Evolutionary conservation across 2,888 invertebrate species (phyloP), one percentile per base, ranked within the genome.

Genomic region (Melanostoma scalare): DNA sequence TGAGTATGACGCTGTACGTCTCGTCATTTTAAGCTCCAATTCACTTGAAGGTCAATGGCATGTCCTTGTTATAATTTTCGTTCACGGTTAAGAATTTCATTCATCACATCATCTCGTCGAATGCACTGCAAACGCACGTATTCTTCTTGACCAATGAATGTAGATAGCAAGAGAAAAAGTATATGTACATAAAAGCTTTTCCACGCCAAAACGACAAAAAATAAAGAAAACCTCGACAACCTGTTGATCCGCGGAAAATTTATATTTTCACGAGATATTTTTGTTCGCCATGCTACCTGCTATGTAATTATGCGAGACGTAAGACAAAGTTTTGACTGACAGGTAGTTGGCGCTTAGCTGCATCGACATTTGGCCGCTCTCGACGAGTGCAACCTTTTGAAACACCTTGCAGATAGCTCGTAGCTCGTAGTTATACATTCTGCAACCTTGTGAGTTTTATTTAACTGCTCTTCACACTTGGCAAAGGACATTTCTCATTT

Each of bases 71-170:
- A 20, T 3, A 35, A 0, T 46, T 20, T 50, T 63, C 40, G 10
- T 55, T 46, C 46, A 20, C 9, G 30, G n/a, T 61, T 69, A 8
- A 68, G 44, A 68, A 42, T 63, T 79, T 68, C 61, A 74, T 74
- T 79, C 79, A 73, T 68, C 42, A 40, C 79, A 73, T 68, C 42
- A 40, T 46, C 58, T 46, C 20, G 50, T 53, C 38, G 46, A 61
- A 61, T 71, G 61, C 68, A 63, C 31, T 63, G 35, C 63, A 46
- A 60, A 58, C 33, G 36, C 30, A 42, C 42, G 3, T 30, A 20
- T 9, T 40, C 30, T 38, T 0, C 5, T n/a, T 35, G n/a, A 10
- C 36, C 20, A 55, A 36, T 6, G 3, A 55, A 56, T n/a, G 31
- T 10, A 10, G 2, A 10, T 10, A 46, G 10, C n/a, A 46, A n/a